Conservation (phyloP, 1,140 invertebrate genomes). For the Cydia pomonella region DNA sequence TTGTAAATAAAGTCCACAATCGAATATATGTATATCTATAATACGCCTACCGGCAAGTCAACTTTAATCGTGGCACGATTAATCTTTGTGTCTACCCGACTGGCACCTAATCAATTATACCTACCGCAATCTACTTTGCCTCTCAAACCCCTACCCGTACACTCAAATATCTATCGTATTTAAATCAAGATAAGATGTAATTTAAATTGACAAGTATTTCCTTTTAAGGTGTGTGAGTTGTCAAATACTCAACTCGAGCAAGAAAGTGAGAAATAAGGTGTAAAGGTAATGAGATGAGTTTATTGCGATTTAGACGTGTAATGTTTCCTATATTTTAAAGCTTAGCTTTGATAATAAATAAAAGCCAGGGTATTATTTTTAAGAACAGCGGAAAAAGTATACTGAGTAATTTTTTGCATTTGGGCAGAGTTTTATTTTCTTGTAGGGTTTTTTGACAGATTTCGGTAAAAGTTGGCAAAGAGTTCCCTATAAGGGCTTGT, state of each 20-base stretch:
- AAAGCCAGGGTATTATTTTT: not conserved
- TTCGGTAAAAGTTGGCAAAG: too few relatives aligned
- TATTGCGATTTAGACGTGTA: not conserved
- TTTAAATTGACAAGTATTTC: not conserved
- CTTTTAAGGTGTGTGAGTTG: not conserved
- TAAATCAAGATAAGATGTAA: not conserved
- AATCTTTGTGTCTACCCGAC: slow-evolving; percentile 24
- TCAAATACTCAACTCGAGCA: not conserved
- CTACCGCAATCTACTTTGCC: slow-evolving; percentile 1
- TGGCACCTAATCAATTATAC: slow-evolving; percentile 28
- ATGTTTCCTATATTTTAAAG: not conserved
- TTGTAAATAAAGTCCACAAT: not conserved
- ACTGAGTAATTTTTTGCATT: too few relatives aligned
- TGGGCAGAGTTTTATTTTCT: too few relatives aligned
- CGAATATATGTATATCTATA: not conserved
- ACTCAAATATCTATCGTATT: not conserved
- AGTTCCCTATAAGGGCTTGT: too few relatives aligned
- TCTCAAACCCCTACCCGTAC: not conserved
- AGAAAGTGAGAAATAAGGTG: slow-evolving; percentile 6
- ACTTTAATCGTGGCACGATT: slow-evolving; percentile 12
- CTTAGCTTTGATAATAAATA: not conserved
- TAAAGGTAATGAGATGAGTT: not conserved
- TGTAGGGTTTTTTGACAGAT: too few relatives aligned
- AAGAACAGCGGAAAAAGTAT: too few relatives aligned
- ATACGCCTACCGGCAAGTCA: slow-evolving; percentile 7